Percentiles rank a stretch among this genome's conserved stretches.
Conservation (phyloP, 2,888 invertebrate species). For the Helicoverpa assulta region DNA sequence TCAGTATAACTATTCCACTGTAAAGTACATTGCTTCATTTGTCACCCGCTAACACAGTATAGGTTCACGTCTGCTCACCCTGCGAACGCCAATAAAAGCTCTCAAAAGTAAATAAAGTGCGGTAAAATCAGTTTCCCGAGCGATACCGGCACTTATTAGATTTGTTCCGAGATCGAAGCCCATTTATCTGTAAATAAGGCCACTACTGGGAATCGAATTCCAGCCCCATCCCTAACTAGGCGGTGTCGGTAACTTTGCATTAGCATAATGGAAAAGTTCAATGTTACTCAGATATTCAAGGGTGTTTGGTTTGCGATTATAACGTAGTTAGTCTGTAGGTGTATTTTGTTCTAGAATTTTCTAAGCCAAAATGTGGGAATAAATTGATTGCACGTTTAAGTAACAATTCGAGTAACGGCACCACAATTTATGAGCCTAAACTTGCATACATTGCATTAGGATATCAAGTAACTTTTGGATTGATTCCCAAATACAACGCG, state of each 20-base stretch:
- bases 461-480: no score
- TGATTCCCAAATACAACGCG: no score
- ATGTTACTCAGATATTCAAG: constrained; percentile 6
- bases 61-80: constrained; percentile 2
- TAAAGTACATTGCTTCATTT: background rate
- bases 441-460: no score
- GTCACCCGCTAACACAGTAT: no score
- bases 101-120: constrained; percentile 66
- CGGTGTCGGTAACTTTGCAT: constrained; percentile 55
- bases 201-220: constrained; percentile 71
- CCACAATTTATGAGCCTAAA: no score
- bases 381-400: no score
- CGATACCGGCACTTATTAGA: constrained; percentile 70
- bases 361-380: no score
- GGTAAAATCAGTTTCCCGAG: constrained; percentile 68
- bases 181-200: constrained; percentile 73
- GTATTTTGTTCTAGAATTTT: background rate
- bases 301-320: background rate
- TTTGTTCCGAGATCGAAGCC: constrained; percentile 68
- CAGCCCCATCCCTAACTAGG: constrained; percentile 46
- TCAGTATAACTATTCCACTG: no score
- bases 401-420: no score
- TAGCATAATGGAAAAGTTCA: constrained; percentile 56
- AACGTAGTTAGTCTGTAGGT: background rate
- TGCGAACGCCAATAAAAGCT: constrained; percentile 54